Percentiles rank a stretch among this genome's conserved stretches.
These are phyloP conservation scores for Metaphire vulgaris DNA, from an alignment of 1,140 invertebrate genomes.

Conservation along the genomic window DNA sequence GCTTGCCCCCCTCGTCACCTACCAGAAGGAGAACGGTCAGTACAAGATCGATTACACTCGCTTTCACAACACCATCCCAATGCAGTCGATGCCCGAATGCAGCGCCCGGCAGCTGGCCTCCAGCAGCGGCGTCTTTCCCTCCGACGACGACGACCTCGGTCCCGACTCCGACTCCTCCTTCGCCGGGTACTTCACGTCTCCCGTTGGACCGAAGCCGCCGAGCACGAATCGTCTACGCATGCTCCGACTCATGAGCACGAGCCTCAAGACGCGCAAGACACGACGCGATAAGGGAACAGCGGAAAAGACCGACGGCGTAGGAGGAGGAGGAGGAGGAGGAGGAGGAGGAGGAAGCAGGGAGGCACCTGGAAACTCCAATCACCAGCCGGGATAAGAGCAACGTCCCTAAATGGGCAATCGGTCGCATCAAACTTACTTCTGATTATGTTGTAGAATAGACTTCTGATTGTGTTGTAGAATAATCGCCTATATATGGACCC, in stretches of 20 bases:
- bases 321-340: not conserved
- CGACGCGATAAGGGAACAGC: not conserved
- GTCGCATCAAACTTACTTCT: too few species aligned
- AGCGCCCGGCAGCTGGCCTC: slow-evolving; percentile 18
- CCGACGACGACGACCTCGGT: not conserved
- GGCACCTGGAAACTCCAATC: not conserved
- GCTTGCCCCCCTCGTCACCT: slow-evolving; percentile 63
- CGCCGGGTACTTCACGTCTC: not conserved
- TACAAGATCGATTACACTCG: slow-evolving; percentile 86
- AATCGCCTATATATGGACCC: too few species aligned
- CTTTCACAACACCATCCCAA: slow-evolving; percentile 63
- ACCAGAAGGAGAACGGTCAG: slow-evolving; percentile 76
- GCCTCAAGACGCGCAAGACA: not conserved
- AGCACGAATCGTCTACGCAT: not conserved
- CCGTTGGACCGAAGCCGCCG: not conserved
- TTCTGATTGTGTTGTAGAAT: too few species aligned
- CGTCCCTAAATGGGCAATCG: too few species aligned
- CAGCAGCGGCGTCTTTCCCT: not conserved
- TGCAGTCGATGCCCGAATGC: slow-evolving; percentile 23
- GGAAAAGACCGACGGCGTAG: too few species aligned
- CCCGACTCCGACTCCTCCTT: not conserved
- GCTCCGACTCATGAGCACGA: not conserved
- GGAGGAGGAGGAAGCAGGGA: too few species aligned
- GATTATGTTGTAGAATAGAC: too few species aligned
- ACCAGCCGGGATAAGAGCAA: too few species aligned